Base-by-base conservation (phyloP, 2,113 vertebrate genomes). In the Dascyllus trimaculatus region DNA sequence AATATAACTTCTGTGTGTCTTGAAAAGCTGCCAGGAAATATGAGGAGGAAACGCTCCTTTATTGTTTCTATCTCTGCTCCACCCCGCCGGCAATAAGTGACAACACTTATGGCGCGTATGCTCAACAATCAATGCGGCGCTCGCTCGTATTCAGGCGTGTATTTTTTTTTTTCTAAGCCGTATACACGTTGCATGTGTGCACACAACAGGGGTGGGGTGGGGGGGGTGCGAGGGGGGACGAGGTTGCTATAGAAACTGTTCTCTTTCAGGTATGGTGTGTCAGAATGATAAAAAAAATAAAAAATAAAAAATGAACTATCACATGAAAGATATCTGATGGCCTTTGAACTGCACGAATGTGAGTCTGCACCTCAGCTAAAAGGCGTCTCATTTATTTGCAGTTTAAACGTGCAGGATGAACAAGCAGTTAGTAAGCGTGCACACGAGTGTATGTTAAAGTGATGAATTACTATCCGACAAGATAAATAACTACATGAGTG, bases 171-270 rank as follows among this genome's bases (percentile, higher is more conserved):
- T 74, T 29, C 6, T 7, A 49, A 66, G 80, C 61, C 59, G 59
- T 61, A 79, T 65, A 54, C 43, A 24, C 18, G 19, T 67, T 79
- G 51, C 10, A 2, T 52, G 63, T 29, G 29, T 29, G 63, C 22
- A 68, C 49, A 72, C 62, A 57, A 29, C 22, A n/a, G 48, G 29
- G 43, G 71, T 60, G 26, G 32, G 29, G 29, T 6, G 52, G 57
- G 75, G 71, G 57, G 58, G 84, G 83, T 66, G 69, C 74, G 70
- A 72, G 78, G 87, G 78, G 81, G 63, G 51, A 73, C 15, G 48
- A 4, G 70, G 94, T 95, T 94, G 92, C 94, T 91, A 95, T 93
- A 94, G 93, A 92, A 92, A 94, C 93, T 71, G 84, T 72, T 90
- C 75, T 88, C 78, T 91, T 91, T 89, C 88, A 94, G 91, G 92